These are phyloP conservation scores for Pleuronectes platessa DNA, from an alignment of 2,113 vertebrate species.

Conservation along the genomic window DNA sequence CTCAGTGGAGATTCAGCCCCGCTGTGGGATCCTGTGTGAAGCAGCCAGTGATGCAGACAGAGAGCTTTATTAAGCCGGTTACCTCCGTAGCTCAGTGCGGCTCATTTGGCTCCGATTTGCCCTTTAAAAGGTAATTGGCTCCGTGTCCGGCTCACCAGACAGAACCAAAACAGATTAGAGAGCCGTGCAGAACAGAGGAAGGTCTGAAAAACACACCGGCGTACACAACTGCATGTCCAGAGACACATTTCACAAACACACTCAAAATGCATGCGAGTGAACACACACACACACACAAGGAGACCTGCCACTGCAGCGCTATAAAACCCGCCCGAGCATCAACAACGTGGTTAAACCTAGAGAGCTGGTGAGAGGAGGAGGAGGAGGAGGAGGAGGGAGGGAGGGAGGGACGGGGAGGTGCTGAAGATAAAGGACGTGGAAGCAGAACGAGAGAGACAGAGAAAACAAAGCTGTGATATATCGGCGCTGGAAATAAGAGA, in stretches of 20 bases:
- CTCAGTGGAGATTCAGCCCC: constrained; percentile 9
- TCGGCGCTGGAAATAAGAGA: background rate
- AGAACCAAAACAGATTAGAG: constrained; percentile 82
- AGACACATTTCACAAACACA: background rate
- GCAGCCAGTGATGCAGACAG: constrained; percentile 55
- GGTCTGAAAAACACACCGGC: constrained; percentile 49
- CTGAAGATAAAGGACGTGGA: constrained; percentile 8
- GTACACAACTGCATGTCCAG: constrained; percentile 11
- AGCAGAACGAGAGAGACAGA: background rate
- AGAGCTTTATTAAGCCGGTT: constrained; percentile 69
- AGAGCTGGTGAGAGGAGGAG: constrained; percentile 9
- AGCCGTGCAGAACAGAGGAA: constrained; percentile 45
- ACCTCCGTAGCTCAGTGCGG: constrained; percentile 59
- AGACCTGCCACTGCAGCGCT: constrained; percentile 32
- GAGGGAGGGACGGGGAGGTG: background rate
- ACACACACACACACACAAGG: background rate
- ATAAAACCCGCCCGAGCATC: constrained; percentile 27
- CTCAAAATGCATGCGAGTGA: constrained; percentile 7
- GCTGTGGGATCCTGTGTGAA: constrained; percentile 33
- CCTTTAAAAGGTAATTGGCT: constrained; percentile 83
- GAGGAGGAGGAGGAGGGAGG: background rate
- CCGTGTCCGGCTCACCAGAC: constrained; percentile 79
- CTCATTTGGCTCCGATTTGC: constrained; percentile 80
- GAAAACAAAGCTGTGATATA: background rate
- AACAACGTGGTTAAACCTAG: constrained; percentile 17